A percentile compares a stretch with the other conserved stretches of the same genome.
Conservation (phyloP, 2,113 vertebrate species). For the Ranitomeya imitator region DNA sequence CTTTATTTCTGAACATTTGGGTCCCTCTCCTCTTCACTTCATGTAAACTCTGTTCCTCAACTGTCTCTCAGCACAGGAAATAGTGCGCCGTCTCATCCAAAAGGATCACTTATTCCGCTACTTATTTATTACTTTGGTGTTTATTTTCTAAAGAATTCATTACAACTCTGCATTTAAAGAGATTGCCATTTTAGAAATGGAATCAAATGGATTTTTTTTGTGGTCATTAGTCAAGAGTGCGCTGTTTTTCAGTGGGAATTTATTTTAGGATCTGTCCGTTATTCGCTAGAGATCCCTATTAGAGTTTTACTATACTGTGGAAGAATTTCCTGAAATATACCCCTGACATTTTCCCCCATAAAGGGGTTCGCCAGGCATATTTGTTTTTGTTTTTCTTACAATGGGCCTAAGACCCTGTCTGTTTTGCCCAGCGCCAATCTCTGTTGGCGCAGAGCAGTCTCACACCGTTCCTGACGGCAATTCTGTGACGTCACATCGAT, state of each 20-base stretch:
- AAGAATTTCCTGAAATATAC: neutral
- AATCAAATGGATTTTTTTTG: neutral
- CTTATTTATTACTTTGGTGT: neutral
- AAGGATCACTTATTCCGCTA: neutral
- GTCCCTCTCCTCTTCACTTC: conserved; percentile 47
- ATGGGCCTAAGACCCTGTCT: too few relatives aligned
- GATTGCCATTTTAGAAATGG: neutral
- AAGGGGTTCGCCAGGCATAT: too few relatives aligned
- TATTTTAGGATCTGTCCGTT: neutral
- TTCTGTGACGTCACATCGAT: too few relatives aligned
- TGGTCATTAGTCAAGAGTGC: neutral
- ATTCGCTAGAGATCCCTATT: neutral
- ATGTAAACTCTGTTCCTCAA: conserved; percentile 31
- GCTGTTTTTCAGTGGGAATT: neutral
- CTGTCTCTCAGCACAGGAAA: neutral
- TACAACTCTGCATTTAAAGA: neutral
- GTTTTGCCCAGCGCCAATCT: too few relatives aligned
- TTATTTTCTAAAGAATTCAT: neutral
- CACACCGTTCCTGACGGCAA: too few relatives aligned
- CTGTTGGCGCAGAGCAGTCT: too few relatives aligned
- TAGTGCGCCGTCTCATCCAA: conserved; percentile 6
- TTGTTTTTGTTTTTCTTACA: too few relatives aligned
- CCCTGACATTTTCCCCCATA: too few relatives aligned
- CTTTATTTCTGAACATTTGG: conserved; percentile 45
- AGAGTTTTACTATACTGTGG: neutral